Percentiles rank a stretch among this genome's conserved stretches.
phyloP scores from a whole-genome alignment of 2,797 vertebrate genomes.

The Lithobates pipiens region DNA sequence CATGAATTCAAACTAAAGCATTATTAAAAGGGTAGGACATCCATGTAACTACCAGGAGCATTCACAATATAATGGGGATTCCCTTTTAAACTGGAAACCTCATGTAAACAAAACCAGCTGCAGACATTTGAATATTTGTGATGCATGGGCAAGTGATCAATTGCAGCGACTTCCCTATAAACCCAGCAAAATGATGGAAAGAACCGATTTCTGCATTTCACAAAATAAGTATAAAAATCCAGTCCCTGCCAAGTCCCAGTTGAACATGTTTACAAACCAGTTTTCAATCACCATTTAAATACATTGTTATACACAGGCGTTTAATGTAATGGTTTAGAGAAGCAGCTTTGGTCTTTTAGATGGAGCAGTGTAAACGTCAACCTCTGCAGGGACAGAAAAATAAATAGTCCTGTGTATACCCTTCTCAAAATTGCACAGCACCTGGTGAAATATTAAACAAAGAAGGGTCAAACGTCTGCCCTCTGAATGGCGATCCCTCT shows the following conservation, averaged over 20 bases:
- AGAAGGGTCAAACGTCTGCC: slow-evolving; percentile 94
- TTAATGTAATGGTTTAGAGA: background rate
- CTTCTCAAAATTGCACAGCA: slow-evolving; percentile 91
- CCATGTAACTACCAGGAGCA: too few species aligned
- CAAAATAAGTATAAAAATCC: slow-evolving; percentile 4
- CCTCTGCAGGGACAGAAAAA: background rate
- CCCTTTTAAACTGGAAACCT: background rate
- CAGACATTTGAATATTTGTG: too few species aligned
- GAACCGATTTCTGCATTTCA: background rate
- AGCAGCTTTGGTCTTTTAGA: background rate
- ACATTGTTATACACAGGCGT: background rate
- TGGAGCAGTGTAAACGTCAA: slow-evolving; percentile 19
- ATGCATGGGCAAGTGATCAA: background rate
- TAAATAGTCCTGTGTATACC: background rate
- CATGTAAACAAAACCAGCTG: background rate
- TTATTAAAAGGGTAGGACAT: background rate
- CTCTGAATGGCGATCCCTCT: slow-evolving; percentile 94
- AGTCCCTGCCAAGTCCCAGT: background rate
- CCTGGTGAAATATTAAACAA: slow-evolving; percentile 96
- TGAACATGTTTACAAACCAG: background rate
- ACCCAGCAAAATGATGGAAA: background rate
- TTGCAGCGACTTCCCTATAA: background rate
- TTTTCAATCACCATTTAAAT: slow-evolving; percentile 25
- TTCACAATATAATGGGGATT: background rate
- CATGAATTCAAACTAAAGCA: background rate